Base-by-base conservation (phyloP, 2,888 invertebrate species). In the Leptinotarsa juncta region DNA sequence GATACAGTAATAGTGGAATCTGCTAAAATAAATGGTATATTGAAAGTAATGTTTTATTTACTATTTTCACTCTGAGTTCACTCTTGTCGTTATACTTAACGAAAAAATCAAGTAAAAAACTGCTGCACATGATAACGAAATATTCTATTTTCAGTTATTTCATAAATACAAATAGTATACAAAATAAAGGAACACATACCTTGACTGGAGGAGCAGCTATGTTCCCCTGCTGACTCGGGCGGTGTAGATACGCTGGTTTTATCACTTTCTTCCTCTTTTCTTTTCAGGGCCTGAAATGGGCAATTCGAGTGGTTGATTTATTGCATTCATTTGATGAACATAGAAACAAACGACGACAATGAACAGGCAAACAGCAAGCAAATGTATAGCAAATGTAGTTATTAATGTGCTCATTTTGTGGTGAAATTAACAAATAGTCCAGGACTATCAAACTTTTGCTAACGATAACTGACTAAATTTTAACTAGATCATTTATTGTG, bases 141-240 rank as follows among this genome's bases (percentile, higher is more conserved):
- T 32, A 32, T 7, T 32, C 42, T 42, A 10, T 42, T 42, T 42
- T 7, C 42, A 42, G 42, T 2, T 42, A 42, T 7, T 10, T 42
- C 10, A 10, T 42, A 42, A 42, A 10, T 10, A 7, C 42, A 1
- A 42, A 42, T 42, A 10, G 10, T 42, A 10, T 42, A 42, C 10
- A 42, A 42, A 10, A 42, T 42, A 10, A 42, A 42, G 42, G 42
- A 42, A 42, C 42, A 42, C 10, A 87, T 85, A 89, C 89, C 89
- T 87, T 89, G 89, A 83, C 88, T 88, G 72, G 86, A 86, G 73
- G 85, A 82, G 68, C 81, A 81, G 79, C 88, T 87, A 57, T 85
- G 84, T 73, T 88, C 88, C 68, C 88, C 82, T 62, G 89, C 88
- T 77, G 88, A 89, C 16, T 89, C 88, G 50, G 89, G 89, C 32